Base-by-base conservation (phyloP, 2,797 vertebrate species). In the Graptemys geographica region DNA sequence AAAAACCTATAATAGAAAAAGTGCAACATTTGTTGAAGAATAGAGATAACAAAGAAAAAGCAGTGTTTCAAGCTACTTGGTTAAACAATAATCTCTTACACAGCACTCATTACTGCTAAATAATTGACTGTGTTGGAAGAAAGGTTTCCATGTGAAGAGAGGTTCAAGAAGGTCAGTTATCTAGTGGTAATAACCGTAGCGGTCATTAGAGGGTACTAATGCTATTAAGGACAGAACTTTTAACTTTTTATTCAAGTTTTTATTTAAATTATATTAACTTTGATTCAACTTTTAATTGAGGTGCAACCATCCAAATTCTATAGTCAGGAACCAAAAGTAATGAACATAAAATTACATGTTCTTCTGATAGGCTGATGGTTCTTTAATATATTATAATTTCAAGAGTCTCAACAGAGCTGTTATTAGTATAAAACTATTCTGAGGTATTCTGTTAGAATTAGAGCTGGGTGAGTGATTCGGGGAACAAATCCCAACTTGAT, bases 191-290 rank as follows among this genome's bases (percentile, higher is more conserved):
- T 97, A 96, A 98, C 97, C 92, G 25, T 98, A 97, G 94, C 83
- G 69, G 97, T 98, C 97, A 98, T 97, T 97, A 98, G 96, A 98
- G 96, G 97, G 90, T 97, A 97, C 97, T 97, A 97, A 97, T 96
- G 97, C 97, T 98, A 97, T 98, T 98, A 98, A 97, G 96, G 97
- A 96, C 93, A 97, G 96, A 98, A 98, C 96, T 97, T 97, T 98
- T 96, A 97, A 98, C 97, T 98, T 98, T 97, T 98, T 98, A 98
- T 98, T 98, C 95, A 97, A 98, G 93, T 98, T 98, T 98, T 98
- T 98, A 98, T 98, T 98, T 98, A 98, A 98, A 97, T 98, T 93
- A 90, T 97, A 98, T 97, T 98, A 98, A 97, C 97, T 98, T 98
- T 96, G 97, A 97, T 98, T 98, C 97, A 98, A 98, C 97, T 98